Base-by-base conservation (phyloP, 1,140 invertebrate species). In the Tetranychus cinnabarinus region DNA sequence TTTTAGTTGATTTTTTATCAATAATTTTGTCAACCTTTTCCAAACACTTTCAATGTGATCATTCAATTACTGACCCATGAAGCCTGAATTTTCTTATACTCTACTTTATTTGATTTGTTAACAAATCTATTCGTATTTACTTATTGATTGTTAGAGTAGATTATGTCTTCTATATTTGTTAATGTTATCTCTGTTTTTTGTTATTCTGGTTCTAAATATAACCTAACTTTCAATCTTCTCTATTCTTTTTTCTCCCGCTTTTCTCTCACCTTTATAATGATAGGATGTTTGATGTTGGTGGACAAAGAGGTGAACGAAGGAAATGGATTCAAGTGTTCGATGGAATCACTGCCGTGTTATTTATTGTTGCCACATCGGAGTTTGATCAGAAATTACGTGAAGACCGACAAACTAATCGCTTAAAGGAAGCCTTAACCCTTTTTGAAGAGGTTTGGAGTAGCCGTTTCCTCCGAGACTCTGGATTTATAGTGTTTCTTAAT, bases 311-410 rank as follows among this genome's bases (percentile, higher is more conserved):
- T 12, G 83, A 88, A 69, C 72, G 85, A 35, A 82, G 82, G 66
- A 86, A 86, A 70, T 87, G 85, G 85, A 86, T 85, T 63, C 73
- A 84, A 76, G 82, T 84, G 2, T 87, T 88, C 68, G 84, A 85
- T 70, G 82, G 82, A 31, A 84, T 86, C 61, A 77, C 83, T 63
- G 83, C 83, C 1, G 80, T 87, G 55, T 76, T 86, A 67, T 87
- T 85, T 70, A 67, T 88, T 52, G 82, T 84, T 2, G 82, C 84
- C 5, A 79, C 78, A 63, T 83, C 82, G 66, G 81, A 83, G 69
- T 88, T 83, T 69, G 84, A 88, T 69, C 81, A 82, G 69, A 80
- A 75, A 34, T 69, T 85, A 23, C 68, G 82, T n/a, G 84, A 86
- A 68, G 83, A 85, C 69, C 68, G 74, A 48, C 71, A 66, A 1